Evolutionary conservation across 2,797 vertebrate species (phyloP).

Genomic region (Agapornis canus): DNA sequence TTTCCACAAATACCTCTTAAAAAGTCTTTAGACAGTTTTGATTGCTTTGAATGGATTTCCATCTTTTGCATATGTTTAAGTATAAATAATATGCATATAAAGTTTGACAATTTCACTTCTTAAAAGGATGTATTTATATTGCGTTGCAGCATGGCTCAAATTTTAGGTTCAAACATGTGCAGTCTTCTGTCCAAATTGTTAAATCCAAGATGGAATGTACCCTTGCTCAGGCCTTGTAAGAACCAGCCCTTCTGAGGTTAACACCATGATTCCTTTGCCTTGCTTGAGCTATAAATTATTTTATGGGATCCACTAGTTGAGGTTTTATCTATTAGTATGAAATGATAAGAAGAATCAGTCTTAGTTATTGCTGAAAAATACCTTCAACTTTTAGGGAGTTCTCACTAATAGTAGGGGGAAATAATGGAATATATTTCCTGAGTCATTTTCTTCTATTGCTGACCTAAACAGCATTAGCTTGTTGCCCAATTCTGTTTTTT

Average conservation of each 20-base stretch:
- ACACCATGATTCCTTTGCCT: rapidly evolving
- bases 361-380: background rate
- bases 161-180: background rate
- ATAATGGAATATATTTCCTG: background rate
- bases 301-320: background rate
- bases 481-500: background rate
- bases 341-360: background rate
- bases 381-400: background rate
- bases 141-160: background rate
- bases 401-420: background rate
- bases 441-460: background rate
- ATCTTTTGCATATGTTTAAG: background rate
- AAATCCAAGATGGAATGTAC: background rate
- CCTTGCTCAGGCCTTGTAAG: background rate
- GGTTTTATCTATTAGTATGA: background rate
- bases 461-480: too few species aligned
- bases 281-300: background rate
- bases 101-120: background rate
- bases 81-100: background rate
- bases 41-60: background rate
- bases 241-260: background rate
- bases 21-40: background rate
- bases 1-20: background rate
- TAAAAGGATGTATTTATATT: background rate
- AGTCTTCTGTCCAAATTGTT: background rate